phyloP scores from a whole-genome alignment of 2,888 invertebrate genomes.

The Atrina japonica region DNA sequence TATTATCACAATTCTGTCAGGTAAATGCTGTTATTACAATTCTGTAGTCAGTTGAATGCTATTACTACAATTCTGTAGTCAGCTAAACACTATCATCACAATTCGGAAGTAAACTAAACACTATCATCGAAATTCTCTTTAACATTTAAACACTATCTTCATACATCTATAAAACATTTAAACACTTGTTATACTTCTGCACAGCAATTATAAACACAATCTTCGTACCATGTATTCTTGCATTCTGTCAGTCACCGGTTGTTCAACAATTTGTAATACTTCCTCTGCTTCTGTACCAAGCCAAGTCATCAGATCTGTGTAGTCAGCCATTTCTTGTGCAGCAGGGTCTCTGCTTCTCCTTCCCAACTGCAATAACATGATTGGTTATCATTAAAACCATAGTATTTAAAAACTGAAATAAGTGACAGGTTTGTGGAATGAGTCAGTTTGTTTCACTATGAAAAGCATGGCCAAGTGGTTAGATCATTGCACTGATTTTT shows the following conservation, averaged over 20 bases:
- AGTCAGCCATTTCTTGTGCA: slow-evolving; percentile 74
- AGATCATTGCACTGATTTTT: not conserved
- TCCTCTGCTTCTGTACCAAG: slow-evolving; percentile 83
- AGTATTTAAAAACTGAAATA: not conserved
- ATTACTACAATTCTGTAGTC: too few species aligned
- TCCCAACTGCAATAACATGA: slow-evolving; percentile 48
- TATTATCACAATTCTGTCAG: too few species aligned
- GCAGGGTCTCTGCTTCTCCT: slow-evolving; percentile 64
- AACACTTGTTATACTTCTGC: too few species aligned
- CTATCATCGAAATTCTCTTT: too few species aligned
- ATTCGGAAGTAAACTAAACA: too few species aligned
- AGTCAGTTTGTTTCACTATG: not conserved
- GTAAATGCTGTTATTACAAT: too few species aligned
- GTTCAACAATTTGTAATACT: slow-evolving; percentile 70
- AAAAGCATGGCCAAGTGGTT: too few species aligned
- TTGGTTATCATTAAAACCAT: slow-evolving; percentile 4
- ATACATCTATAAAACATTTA: too few species aligned
- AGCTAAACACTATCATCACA: too few species aligned
- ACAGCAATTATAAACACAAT: not conserved
- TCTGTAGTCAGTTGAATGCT: too few species aligned
- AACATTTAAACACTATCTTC: too few species aligned
- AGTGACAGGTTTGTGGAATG: not conserved
- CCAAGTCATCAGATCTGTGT: slow-evolving; percentile 91
- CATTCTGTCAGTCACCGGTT: slow-evolving; percentile 75
- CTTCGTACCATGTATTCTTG: slow-evolving; percentile 85